A percentile compares a stretch with the other conserved stretches of the same genome.
Evolutionary conservation across 2,797 vertebrate species (phyloP).

Genomic region (Denticeps clupeoides): DNA sequence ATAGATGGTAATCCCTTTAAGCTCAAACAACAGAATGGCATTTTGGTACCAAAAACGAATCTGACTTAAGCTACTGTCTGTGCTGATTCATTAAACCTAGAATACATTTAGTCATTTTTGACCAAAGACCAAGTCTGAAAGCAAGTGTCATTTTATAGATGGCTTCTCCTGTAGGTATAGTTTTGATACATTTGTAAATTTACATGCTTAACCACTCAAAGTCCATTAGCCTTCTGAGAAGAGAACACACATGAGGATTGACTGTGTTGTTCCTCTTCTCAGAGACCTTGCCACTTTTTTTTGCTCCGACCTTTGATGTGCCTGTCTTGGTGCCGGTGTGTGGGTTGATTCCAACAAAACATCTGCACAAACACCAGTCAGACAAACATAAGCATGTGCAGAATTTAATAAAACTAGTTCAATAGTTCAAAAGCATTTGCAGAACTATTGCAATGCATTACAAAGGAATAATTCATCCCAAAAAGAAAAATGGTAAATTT

Average conservation of each 20-base stretch:
- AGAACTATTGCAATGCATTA: no score
- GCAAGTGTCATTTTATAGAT: background rate
- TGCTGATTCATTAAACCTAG: no score
- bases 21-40: no score
- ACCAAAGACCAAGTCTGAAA: background rate
- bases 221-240: constrained; percentile 7
- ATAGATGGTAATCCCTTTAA: no score
- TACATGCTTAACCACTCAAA: constrained; percentile 8
- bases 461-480: no score
- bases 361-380: constrained; percentile 5
- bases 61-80: no score
- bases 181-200: constrained; percentile 1
- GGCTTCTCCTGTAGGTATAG: background rate
- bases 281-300: background rate
- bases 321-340: background rate
- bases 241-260: constrained; percentile 3
- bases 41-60: no score
- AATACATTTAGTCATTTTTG: no score
- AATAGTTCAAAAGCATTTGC: no score
- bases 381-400: background rate
- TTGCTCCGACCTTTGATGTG: background rate
- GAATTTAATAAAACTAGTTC: background rate
- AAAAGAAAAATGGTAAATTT: no score
- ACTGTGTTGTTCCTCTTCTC: constrained; percentile 7
- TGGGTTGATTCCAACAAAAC: constrained; percentile 7